phyloP scores from a whole-genome alignment of 1,140 invertebrate species.

The Lethrus apterus region DNA sequence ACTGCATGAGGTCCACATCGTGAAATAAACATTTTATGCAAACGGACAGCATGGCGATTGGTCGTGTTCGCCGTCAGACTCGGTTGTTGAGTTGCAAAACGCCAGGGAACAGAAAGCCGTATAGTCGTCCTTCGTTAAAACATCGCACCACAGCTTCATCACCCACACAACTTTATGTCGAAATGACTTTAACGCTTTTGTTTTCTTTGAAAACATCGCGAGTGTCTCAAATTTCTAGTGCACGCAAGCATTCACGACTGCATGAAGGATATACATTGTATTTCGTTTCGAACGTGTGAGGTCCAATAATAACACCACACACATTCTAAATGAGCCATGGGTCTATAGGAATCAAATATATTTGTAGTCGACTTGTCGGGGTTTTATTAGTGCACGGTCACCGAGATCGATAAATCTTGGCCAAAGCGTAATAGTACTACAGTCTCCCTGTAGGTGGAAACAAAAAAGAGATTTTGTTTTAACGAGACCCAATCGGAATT shows the following conservation, averaged over 20 bases:
- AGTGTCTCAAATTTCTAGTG: slow-evolving; percentile 4
- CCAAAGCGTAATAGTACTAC: slow-evolving; percentile 6
- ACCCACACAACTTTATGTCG: too few species aligned
- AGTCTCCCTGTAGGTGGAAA: too few species aligned
- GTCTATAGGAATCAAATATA: neutral
- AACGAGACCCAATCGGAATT: too few species aligned
- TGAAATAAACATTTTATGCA: slow-evolving; percentile 4
- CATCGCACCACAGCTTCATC: neutral
- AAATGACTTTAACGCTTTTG: too few species aligned
- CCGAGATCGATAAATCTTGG: slow-evolving; percentile 9
- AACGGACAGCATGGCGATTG: slow-evolving; percentile 2
- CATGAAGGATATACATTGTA: slow-evolving; percentile 3
- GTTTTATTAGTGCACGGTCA: slow-evolving; percentile 10
- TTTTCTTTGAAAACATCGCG: slow-evolving; percentile 10
- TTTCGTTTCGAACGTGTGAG: slow-evolving; percentile 10
- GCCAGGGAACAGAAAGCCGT: neutral
- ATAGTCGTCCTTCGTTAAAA: neutral
- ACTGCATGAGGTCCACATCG: slow-evolving; percentile 7
- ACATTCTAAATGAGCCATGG: neutral
- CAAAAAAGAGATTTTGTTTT: too few species aligned
- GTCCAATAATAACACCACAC: neutral
- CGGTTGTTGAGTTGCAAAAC: neutral
- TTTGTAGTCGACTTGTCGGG: slow-evolving; percentile 10
- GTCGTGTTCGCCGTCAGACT: neutral
- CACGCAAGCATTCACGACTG: slow-evolving; percentile 6